Evolutionary conservation across 2,113 vertebrate species (phyloP).

Genomic region (Eulemur macaco): DNA sequence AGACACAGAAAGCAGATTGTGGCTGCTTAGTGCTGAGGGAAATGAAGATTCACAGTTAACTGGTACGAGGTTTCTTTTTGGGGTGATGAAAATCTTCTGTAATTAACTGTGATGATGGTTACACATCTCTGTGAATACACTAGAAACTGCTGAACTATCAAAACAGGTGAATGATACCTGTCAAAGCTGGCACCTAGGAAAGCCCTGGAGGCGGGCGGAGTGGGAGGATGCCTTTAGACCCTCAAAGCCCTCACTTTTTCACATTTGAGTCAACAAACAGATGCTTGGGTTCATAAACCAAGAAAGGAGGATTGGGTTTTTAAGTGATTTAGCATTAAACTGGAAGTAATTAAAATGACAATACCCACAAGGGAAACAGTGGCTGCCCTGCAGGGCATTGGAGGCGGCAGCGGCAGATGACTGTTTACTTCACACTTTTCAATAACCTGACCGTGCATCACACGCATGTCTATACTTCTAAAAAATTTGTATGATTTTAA

Average conservation of each 20-base stretch:
- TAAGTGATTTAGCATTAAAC: neutral
- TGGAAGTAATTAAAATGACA: neutral
- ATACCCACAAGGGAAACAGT: neutral
- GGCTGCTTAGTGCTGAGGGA: neutral
- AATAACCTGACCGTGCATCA: neutral
- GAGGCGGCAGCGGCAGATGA: neutral
- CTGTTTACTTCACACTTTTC: neutral
- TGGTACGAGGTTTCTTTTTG: fast-evolving
- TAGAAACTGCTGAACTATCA: neutral
- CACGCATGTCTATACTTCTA: neutral
- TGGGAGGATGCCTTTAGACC: neutral
- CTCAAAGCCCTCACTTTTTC: neutral
- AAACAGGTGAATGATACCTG: neutral
- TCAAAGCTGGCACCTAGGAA: neutral
- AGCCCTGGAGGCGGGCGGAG: fast-evolving
- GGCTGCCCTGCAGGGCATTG: neutral
- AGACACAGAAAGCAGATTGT: too few species aligned
- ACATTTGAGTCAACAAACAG: neutral
- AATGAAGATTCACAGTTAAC: neutral
- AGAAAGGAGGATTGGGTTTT: neutral
- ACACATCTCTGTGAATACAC: neutral
- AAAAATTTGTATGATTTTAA: neutral
- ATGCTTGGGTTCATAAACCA: neutral
- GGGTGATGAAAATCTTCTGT: neutral
- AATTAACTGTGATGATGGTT: fast-evolving